These are phyloP conservation scores for Cardiocondyla obscurior DNA, from an alignment of 1,140 invertebrate species.

Conservation along the genomic window DNA sequence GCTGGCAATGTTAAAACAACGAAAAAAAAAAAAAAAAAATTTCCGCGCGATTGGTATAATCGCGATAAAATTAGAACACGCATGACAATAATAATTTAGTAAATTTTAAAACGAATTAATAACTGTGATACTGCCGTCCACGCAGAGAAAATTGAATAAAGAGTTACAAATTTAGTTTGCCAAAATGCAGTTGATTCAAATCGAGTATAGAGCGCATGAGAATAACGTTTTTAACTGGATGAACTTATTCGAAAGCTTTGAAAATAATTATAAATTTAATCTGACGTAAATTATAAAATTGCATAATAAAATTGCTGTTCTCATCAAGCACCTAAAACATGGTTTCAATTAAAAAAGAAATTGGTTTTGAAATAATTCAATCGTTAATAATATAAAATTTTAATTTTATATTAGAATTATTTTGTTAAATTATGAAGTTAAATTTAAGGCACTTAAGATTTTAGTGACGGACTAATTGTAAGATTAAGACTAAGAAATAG, in stretches of 20 bases:
- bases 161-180: constrained; percentile 27
- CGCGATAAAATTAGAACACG: background rate
- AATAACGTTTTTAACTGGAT: background rate
- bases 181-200: too few relatives aligned
- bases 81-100: constrained; percentile 2
- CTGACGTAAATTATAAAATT: background rate
- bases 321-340: too few relatives aligned
- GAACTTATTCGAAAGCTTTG: background rate
- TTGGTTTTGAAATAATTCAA: background rate
- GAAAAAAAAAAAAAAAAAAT: background rate
- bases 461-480: background rate
- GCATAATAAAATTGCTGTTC: background rate
- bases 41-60: background rate
- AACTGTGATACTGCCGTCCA: background rate
- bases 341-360: background rate
- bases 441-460: background rate
- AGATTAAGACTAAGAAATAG: too few relatives aligned
- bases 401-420: background rate
- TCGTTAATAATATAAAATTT: background rate
- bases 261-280: background rate
- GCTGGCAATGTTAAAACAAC: background rate
- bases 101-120: background rate
- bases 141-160: background rate
- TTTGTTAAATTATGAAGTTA: background rate
- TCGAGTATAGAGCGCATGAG: background rate